Conservation (phyloP, 2,888 invertebrate species). For the Andrena praecox region DNA sequence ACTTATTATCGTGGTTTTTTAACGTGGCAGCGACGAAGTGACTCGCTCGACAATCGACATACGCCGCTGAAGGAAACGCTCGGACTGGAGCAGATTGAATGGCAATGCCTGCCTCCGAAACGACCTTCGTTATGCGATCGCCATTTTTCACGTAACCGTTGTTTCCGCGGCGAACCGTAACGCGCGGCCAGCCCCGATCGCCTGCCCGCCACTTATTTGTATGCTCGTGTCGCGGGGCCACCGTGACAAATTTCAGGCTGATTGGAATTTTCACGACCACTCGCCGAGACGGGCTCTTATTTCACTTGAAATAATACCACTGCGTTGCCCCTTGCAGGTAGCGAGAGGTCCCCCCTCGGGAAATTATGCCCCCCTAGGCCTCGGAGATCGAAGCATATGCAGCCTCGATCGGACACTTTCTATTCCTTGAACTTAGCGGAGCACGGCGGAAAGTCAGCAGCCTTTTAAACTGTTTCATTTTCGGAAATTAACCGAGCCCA, state of each 20-base stretch:
- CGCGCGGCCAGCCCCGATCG: conserved; percentile 47
- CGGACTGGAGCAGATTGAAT: conserved; percentile 32
- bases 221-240: conserved; percentile 6
- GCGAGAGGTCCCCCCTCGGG: conserved; percentile 31
- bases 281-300: background rate
- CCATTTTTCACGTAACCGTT: conserved; percentile 61
- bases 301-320: background rate
- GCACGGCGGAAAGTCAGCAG: background rate
- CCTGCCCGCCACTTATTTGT: conserved; percentile 30
- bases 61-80: conserved; percentile 37
- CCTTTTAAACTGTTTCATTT: background rate
- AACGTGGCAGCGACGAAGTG: background rate
- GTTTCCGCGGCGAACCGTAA: conserved; percentile 62
- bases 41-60: background rate
- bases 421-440: conserved; percentile 30
- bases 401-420: conserved; percentile 10
- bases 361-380: conserved; percentile 26
- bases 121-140: conserved; percentile 61
- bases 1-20: conserved; percentile 9
- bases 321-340: background rate
- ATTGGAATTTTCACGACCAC: conserved; percentile 12
- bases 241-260: conserved; percentile 38
- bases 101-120: conserved; percentile 35
- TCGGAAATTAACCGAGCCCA: no score
- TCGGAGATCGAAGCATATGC: conserved; percentile 13